Conservation (phyloP, 2,797 vertebrate species). For the Cyclura pinguis region DNA sequence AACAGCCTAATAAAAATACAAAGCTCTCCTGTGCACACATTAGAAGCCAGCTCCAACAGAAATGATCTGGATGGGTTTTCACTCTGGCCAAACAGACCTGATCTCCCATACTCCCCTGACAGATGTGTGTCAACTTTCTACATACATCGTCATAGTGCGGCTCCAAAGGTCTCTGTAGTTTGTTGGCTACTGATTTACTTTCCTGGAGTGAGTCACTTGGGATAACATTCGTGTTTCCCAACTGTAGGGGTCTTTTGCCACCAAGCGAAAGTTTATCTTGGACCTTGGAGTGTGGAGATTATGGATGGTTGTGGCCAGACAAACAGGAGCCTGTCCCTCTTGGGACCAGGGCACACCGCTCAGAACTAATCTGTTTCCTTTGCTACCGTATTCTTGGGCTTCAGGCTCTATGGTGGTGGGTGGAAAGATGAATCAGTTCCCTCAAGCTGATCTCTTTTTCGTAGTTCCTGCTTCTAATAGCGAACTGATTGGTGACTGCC, state of each 20-base stretch:
- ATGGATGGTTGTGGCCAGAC: not conserved
- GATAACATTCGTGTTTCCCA: not conserved
- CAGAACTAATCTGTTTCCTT: not conserved
- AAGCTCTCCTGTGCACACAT: no score
- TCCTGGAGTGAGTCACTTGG: not conserved
- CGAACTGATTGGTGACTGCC: not conserved
- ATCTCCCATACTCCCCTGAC: no score
- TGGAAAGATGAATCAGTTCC: not conserved
- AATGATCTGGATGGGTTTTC: not conserved
- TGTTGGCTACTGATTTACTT: slow-evolving; percentile 1
- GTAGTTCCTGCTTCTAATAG: no score
- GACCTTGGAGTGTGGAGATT: not conserved
- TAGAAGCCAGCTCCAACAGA: not conserved
- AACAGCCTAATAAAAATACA: no score
- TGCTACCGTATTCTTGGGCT: not conserved
- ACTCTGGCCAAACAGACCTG: not conserved
- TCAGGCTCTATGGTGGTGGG: not conserved
- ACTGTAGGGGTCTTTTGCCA: not conserved
- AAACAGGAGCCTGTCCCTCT: not conserved
- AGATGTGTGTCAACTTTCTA: not conserved
- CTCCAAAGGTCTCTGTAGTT: not conserved
- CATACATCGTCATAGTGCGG: no score
- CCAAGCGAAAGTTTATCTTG: not conserved
- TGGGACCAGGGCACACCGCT: no score
- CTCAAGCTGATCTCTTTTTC: not conserved